Evolutionary conservation across 2,113 vertebrate species (phyloP), one percentile per base, ranked within the genome.

Genomic region (Alectura lathami): DNA sequence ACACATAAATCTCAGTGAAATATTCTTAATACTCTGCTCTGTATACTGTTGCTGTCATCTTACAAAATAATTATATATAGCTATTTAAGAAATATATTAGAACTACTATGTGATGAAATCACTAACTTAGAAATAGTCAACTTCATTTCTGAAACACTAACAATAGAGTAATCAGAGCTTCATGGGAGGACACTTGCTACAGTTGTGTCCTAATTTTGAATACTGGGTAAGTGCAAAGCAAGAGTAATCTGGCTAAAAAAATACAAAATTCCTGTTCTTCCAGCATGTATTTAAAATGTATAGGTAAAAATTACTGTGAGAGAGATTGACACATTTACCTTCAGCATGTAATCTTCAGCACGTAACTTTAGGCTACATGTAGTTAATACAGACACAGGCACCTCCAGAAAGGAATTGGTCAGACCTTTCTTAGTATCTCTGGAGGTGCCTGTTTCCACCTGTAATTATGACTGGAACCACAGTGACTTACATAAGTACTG

Each of bases 361-460:
- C 24, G 18, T 68, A 76, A 86, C 63, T 13, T 73, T 42, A 32
- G 53, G n/a, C 54, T 69, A 15, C 0, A 0, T 60, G 38, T 1
- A n/a, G 53, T 59, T 47, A 79, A 76, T 23, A 43, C 6, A 73
- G 56, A 78, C 17, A 72, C 2, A 59, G 47, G 17, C 15, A 75
- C 3, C 5, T 67, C 57, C 23, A 34, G 34, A 83, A 80, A 80
- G n/a, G 2, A 4, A 34, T 2, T 80, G 36, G 2, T 60, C 63
- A 88, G 63, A 77, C 51, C 38, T 70, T 88, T 60, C n/a, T 40
- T 22, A 68, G 62, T 8, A 36, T 54, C 56, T 75, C 47, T 72
- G 43, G 62, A 79, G 29, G 38, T 38, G 24, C 27, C 17, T n/a
- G 8, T n/a, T 92, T 68, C 70, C 63, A 30, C 38, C 57, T 54